Evolutionary conservation across 2,113 vertebrate genomes (phyloP), one percentile per base, ranked within the genome.

Genomic region (Oryzias curvinotus): DNA sequence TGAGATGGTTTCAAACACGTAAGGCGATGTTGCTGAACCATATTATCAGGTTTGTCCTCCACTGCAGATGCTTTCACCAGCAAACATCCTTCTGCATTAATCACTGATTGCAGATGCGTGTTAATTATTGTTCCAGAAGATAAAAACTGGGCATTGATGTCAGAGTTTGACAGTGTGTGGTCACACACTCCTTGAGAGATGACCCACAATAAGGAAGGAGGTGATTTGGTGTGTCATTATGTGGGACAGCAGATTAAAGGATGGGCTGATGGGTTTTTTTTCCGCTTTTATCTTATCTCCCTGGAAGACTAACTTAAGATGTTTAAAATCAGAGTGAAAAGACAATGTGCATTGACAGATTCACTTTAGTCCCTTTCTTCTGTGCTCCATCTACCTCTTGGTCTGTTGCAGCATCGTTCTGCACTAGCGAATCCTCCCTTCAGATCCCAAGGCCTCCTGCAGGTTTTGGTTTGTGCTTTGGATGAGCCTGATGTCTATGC

Each of bases 141-240:
- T 65, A 67, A 75, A 84, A 84, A 76, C 63, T 80, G 30, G 21
- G 26, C 68, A 75, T 70, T 81, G 76, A 88, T 78, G 74, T n/a
- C 3, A 5, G 59, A 1, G 43, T 53, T 57, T 17, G 52, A 62
- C 62, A 30, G 25, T 62, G 43, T 17, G 62, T 52, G 65, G 63
- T 69, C 77, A n/a, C 69, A 57, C 7, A 21, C 68, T 65, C 62
- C 14, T 71, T 41, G 62, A 71, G 62, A 75, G 63, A 51, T 76
- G 85, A 80, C 71, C 83, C 66, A 7, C 50, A 76, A 68, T 61
- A 71, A 75, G 51, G 45, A 1, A 60, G 47, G 66, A 77, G 68
- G 78, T 63, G 73, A 85, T 71, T 14, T 43, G 68, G 64, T 66
- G 66, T 78, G 70, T 64, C 59, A 51, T 76, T 68, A 68, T 70